Evolutionary conservation across 2,888 invertebrate genomes (phyloP), one percentile per base, ranked within the genome.

Genomic region (Pandemis heparana): DNA sequence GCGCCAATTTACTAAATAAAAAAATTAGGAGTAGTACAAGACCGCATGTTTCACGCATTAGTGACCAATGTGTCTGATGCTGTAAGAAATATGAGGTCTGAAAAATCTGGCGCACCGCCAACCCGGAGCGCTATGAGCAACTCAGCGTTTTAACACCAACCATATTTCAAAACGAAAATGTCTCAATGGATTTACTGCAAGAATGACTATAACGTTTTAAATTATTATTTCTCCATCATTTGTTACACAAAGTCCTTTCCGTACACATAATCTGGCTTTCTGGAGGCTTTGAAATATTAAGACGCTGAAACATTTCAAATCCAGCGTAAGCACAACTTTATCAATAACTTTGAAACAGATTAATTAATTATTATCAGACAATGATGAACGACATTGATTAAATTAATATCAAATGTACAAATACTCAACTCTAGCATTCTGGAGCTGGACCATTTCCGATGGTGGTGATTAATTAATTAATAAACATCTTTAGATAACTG

Each of bases 51-150:
- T 6, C 10, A 5, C 10, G 10, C 23, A 5, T 12, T 56, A 23
- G 23, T 56, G 23, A 23, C 56, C 56, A 56, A 56, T 23, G 56
- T 23, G 56, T 56, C 56, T 56, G 5, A 18, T n/a, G 10, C 56
- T 56, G 23, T 23, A 23, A 56, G 23, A 56, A 23, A 56, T 23
- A 23, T 23, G 10, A 12, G 12, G 56, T 56, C 12, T 56, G 56
- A 56, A 56, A 23, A 51, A 41, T 51, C 51, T 71, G 65, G 66
- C 65, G n/a, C 23, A 38, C 23, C 16, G 60, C 66, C 65, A 71
- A 51, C 62, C 10, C 3, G 18, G 39, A 41, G 60, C 63, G 23
- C 39, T 60, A 48, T 51, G 32, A 66, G 41, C 39, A 51, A 61
- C 60, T 46, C 59, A 59, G 39, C 41, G 60, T 65, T 71, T 65